These are phyloP conservation scores for Sebastes diaconus DNA, from an alignment of 2,797 vertebrate species.

Conservation along the genomic window DNA sequence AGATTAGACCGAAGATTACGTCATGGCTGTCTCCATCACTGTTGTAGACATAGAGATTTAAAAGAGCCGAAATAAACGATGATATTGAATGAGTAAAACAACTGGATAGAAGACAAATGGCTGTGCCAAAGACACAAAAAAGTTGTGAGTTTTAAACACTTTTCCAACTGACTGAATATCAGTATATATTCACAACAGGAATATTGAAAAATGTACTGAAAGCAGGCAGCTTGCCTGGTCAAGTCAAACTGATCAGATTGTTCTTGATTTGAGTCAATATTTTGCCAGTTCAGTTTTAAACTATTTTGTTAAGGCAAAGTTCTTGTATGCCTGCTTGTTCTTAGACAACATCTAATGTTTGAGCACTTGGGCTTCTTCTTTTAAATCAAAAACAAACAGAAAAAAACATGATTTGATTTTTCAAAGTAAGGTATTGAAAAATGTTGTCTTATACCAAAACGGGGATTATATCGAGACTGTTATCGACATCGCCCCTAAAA, in stretches of 20 bases:
- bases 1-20: constrained; percentile 65
- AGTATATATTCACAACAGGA: not conserved
- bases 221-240: not conserved
- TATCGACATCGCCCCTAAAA: not conserved
- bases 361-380: not conserved
- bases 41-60: not conserved
- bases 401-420: no score
- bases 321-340: no score
- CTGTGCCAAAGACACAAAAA: not conserved
- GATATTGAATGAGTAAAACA: not conserved
- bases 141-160: not conserved
- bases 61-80: not conserved
- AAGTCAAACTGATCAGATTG: not conserved
- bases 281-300: not conserved
- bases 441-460: not conserved
- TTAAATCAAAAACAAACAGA: not conserved
- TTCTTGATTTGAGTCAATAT: not conserved
- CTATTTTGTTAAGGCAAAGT: not conserved
- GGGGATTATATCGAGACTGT: not conserved
- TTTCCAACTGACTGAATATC: fast-evolving
- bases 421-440: not conserved
- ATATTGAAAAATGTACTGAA: not conserved
- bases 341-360: no score
- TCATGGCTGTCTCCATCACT: constrained; percentile 8
- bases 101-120: not conserved